Percentiles rank a stretch among this genome's conserved stretches.
Conservation (phyloP, 2,888 invertebrate species). For the Cataglyphis cursor region DNA sequence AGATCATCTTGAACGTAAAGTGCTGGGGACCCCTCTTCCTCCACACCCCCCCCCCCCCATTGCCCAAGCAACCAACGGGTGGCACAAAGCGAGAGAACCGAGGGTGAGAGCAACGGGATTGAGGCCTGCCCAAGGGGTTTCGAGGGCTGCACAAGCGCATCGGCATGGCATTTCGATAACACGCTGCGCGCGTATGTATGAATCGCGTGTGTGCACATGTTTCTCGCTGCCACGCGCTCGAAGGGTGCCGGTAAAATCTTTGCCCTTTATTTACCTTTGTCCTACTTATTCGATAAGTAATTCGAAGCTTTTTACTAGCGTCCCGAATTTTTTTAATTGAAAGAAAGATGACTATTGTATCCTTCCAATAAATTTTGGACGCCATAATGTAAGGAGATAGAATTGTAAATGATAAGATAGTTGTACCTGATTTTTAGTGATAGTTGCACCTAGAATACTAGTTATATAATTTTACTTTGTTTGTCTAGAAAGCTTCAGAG, state of each 20-base stretch:
- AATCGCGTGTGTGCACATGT: constrained; percentile 19
- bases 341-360: neutral
- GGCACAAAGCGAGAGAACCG: constrained; percentile 39
- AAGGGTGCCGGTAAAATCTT: constrained; percentile 30
- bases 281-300: neutral
- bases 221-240: neutral
- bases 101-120: neutral
- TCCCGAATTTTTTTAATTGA: neutral
- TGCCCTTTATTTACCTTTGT: constrained; percentile 31
- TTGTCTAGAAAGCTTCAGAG: neutral
- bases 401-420: neutral
- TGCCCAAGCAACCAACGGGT: neutral
- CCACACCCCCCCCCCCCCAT: neutral
- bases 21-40: neutral
- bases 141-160: constrained; percentile 58
- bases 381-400: neutral
- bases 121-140: constrained; percentile 35
- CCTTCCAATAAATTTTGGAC: neutral
- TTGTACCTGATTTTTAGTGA: neutral
- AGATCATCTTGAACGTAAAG: constrained; percentile 53
- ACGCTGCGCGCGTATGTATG: constrained; percentile 8
- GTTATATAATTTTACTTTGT: neutral
- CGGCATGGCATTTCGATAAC: constrained; percentile 54
- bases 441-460: neutral
- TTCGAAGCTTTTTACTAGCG: constrained; percentile 17